These are phyloP conservation scores for Bothrops alternatus DNA, from an alignment of 2,797 vertebrate genomes.

Conservation along the genomic window DNA sequence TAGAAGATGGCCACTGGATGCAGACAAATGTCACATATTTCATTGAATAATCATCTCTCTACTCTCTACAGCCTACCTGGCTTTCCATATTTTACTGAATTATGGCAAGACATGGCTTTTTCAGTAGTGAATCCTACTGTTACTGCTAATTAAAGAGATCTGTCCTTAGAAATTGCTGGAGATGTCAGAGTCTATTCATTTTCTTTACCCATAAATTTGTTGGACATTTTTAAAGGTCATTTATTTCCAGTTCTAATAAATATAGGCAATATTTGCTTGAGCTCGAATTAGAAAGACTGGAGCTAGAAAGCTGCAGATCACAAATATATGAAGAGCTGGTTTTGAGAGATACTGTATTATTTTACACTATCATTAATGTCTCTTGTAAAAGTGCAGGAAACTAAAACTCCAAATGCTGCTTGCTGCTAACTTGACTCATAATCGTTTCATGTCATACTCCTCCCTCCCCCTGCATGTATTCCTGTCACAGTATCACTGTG, in stretches of 20 bases:
- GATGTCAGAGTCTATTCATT: neutral
- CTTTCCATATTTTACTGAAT: neutral
- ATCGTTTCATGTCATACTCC: neutral
- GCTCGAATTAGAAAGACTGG: constrained; percentile 54
- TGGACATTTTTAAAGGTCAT: neutral
- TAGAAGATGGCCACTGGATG: neutral
- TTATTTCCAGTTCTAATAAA: neutral
- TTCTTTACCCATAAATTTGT: neutral
- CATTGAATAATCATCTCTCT: neutral
- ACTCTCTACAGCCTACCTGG: neutral
- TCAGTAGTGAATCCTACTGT: neutral
- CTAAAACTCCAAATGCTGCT: neutral
- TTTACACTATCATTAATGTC: constrained; percentile 30
- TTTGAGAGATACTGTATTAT: constrained; percentile 26
- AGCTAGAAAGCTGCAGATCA: constrained; percentile 39
- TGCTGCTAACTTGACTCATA: neutral
- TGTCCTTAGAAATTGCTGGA: neutral
- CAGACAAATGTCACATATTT: neutral
- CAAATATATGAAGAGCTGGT: constrained; percentile 49
- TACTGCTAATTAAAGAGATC: neutral
- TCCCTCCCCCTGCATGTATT: neutral
- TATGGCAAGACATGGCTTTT: neutral
- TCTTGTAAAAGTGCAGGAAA: neutral
- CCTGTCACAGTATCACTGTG: neutral
- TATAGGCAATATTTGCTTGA: constrained; percentile 57